A percentile compares a stretch with the other conserved stretches of the same genome.
phyloP scores from a whole-genome alignment of 2,888 invertebrate species.

The Caenorhabditis virilis region DNA sequence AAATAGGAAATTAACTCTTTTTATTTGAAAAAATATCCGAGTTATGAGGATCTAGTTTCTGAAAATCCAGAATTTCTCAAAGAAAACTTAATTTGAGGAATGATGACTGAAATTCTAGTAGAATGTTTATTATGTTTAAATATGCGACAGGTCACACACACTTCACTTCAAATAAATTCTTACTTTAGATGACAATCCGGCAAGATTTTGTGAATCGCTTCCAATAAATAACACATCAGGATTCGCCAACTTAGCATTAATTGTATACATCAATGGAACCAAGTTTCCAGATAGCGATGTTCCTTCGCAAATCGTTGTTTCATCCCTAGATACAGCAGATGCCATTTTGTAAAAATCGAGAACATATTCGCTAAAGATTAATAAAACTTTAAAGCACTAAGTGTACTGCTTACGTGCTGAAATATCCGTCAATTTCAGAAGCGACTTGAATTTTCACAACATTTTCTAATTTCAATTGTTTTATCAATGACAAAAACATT shows the following conservation, averaged over 20 bases:
- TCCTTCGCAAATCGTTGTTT: slow-evolving; percentile 54
- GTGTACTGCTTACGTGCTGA: slow-evolving; percentile 28
- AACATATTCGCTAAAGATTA: slow-evolving; percentile 59
- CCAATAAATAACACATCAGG: slow-evolving; percentile 46
- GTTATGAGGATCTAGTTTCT: neutral
- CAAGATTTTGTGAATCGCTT: slow-evolving; percentile 19
- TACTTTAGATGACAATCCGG: slow-evolving; percentile 41
- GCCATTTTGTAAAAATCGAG: slow-evolving; percentile 67
- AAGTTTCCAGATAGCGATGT: slow-evolving; percentile 45
- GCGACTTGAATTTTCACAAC: slow-evolving; percentile 34
- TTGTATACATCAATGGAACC: slow-evolving; percentile 49
- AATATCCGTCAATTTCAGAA: slow-evolving; percentile 35
- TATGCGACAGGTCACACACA: too few relatives aligned
- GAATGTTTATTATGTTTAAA: too few relatives aligned
- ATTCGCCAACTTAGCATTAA: slow-evolving; percentile 34
- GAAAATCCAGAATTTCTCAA: slow-evolving; percentile 1
- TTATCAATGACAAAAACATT: slow-evolving; percentile 26
- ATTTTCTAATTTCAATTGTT: slow-evolving; percentile 28
- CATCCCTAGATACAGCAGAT: slow-evolving; percentile 61
- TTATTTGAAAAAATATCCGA: neutral
- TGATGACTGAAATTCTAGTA: too few relatives aligned
- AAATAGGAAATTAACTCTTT: neutral
- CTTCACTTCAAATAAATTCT: slow-evolving; percentile 1
- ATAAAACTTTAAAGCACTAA: neutral
- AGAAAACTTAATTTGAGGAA: neutral